Percentiles rank a stretch among this genome's conserved stretches.
Evolutionary conservation across 2,113 vertebrate genomes (phyloP).

Genomic region (Engraulis encrasicolus): DNA sequence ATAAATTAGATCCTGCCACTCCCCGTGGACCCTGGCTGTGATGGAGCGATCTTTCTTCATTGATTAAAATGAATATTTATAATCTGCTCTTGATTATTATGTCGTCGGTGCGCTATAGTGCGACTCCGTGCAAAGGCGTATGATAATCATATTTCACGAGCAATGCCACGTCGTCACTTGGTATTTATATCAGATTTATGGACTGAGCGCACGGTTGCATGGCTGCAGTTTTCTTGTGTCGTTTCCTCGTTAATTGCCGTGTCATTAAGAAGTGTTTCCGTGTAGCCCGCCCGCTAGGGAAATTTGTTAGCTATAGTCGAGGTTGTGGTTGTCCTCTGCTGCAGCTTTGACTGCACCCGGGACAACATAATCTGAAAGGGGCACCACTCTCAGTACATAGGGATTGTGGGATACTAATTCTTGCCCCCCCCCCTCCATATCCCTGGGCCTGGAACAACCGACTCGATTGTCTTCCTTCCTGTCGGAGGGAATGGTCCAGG

Average conservation of each 20-base stretch:
- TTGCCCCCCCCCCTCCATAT: too few relatives aligned
- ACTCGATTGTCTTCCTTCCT: too few relatives aligned
- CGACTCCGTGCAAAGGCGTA: background rate
- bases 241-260: background rate
- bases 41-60: background rate
- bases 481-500: too few relatives aligned
- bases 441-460: too few relatives aligned
- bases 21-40: background rate
- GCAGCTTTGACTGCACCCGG: too few relatives aligned
- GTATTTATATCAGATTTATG: background rate
- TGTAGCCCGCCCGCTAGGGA: too few relatives aligned
- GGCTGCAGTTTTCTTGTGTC: background rate
- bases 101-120: background rate
- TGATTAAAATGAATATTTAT: slow-evolving; percentile 23
- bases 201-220: too few relatives aligned
- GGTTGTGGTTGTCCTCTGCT: too few relatives aligned
- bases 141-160: background rate
- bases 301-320: too few relatives aligned
- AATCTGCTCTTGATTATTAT: background rate
- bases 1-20: background rate
- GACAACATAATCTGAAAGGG: too few relatives aligned
- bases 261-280: background rate
- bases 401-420: too few relatives aligned
- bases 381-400: too few relatives aligned
- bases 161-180: background rate